A percentile compares a stretch with the other conserved stretches of the same genome.
These are phyloP conservation scores for Melipona quadrifasciata DNA, from an alignment of 1,140 invertebrate genomes.

Conservation along the genomic window DNA sequence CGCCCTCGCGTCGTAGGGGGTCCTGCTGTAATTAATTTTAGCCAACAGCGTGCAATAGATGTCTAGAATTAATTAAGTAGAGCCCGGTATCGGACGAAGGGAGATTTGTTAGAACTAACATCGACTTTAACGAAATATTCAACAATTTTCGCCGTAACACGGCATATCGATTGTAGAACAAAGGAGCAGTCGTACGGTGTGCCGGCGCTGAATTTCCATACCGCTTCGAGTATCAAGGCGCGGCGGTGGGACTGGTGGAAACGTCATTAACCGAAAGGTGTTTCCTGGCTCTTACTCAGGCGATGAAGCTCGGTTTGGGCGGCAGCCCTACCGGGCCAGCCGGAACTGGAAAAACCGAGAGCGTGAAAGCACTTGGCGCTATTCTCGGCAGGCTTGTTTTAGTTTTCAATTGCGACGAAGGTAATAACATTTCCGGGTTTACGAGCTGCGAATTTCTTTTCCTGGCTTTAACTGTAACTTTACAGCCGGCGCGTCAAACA, in stretches of 20 bases:
- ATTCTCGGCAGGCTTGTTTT: constrained; percentile 95
- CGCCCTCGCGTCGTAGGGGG: too few relatives aligned
- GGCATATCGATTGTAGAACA: constrained; percentile 70
- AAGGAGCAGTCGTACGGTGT: constrained; percentile 86
- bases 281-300: constrained; percentile 97
- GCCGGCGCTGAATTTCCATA: constrained; percentile 97
- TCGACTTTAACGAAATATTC: not conserved
- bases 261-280: constrained; percentile 97
- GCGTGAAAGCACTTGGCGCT: constrained; percentile 96
- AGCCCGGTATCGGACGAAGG: too few relatives aligned
- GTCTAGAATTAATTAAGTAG: not conserved
- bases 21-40: not conserved
- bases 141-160: not conserved
- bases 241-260: constrained; percentile 92
- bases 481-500: not conserved
- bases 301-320: constrained; percentile 96
- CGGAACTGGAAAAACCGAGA: constrained; percentile 98
- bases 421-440: constrained; percentile 49
- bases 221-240: constrained; percentile 98
- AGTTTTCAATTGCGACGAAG: constrained; percentile 98
- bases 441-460: not conserved
- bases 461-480: not conserved
- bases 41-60: not conserved
- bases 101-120: not conserved
- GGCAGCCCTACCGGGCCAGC: constrained; percentile 99